These are phyloP conservation scores for Mobula hypostoma DNA, from an alignment of 2,113 vertebrate species.

Conservation along the genomic window DNA sequence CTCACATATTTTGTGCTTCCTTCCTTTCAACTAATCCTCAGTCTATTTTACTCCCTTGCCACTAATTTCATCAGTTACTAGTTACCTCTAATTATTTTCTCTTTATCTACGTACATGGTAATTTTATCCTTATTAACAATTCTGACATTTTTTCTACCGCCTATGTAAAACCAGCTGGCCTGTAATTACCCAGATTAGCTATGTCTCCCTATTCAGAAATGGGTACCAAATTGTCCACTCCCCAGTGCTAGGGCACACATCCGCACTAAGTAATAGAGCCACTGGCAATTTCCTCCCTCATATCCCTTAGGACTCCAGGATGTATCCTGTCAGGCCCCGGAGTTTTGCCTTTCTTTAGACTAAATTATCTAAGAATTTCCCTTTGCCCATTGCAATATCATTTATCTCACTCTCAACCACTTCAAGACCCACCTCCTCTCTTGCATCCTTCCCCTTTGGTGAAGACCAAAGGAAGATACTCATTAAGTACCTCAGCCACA, in stretches of 20 bases:
- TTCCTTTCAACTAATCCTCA: background rate
- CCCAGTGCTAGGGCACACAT: background rate
- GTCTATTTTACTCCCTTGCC: background rate
- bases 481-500: background rate
- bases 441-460: background rate
- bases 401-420: background rate
- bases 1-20: background rate
- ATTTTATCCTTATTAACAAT: conserved; percentile 27
- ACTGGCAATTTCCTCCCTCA: background rate
- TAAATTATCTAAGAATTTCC: background rate
- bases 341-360: background rate
- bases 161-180: conserved; percentile 10
- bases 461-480: background rate
- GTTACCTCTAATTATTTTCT: conserved; percentile 25
- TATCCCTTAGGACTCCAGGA: background rate
- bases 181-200: conserved; percentile 17
- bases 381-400: background rate
- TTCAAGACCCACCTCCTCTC: background rate
- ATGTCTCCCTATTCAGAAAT: background rate
- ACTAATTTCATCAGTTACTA: background rate
- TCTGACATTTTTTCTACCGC: background rate
- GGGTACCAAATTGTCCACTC: background rate
- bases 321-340: conserved; percentile 5
- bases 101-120: background rate
- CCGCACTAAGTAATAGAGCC: conserved; percentile 20